Evolutionary conservation across 2,113 vertebrate genomes (phyloP).

Genomic region (Grantiella picta): DNA sequence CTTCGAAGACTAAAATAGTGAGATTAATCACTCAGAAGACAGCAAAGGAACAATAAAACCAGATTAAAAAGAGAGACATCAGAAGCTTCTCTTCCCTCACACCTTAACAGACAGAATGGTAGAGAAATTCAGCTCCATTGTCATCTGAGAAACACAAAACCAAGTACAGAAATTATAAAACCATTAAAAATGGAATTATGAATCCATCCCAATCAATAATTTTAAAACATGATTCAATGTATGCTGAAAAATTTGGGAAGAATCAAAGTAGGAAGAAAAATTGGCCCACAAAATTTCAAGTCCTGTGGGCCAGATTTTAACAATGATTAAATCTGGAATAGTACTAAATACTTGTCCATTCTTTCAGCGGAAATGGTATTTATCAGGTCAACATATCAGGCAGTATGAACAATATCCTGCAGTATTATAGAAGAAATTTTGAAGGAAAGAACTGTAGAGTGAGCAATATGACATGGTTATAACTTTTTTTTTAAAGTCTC

Average conservation of each 20-base stretch:
- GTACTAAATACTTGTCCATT: background rate
- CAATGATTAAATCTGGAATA: background rate
- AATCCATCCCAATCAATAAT: background rate
- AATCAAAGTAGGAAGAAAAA: background rate
- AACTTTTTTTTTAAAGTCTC: background rate
- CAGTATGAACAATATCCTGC: background rate
- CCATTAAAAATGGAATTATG: background rate
- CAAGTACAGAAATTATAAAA: background rate
- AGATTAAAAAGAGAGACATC: background rate
- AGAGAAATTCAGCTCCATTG: background rate
- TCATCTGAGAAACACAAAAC: background rate
- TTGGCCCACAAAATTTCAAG: background rate
- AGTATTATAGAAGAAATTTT: background rate
- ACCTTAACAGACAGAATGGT: background rate
- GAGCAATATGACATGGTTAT: background rate
- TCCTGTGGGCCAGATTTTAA: background rate
- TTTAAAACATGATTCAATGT: background rate
- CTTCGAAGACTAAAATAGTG: background rate
- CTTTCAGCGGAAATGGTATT: background rate
- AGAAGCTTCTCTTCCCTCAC: background rate
- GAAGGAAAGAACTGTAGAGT: background rate
- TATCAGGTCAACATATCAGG: background rate
- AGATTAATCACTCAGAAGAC: slow-evolving; percentile 20
- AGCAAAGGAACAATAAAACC: slow-evolving; percentile 8
- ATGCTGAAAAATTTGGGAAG: background rate